Percentiles rank a stretch among this genome's conserved stretches.
Conservation (phyloP, 2,797 vertebrate species). For the Gorsachius magnificus region DNA sequence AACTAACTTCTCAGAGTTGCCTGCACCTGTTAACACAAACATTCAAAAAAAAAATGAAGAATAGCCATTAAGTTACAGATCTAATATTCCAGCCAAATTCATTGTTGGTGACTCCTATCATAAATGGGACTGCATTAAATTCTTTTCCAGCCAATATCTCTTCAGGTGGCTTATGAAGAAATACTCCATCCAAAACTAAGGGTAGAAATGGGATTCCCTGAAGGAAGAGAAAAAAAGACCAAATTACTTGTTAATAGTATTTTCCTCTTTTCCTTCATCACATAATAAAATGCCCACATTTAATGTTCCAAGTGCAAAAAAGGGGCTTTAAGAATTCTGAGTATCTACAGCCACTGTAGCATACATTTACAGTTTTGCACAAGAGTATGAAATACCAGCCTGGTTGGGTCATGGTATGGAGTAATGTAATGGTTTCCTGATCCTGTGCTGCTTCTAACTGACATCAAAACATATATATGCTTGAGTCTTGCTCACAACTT, state of each 20-base stretch:
- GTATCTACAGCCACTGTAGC: not conserved
- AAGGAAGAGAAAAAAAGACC: not conserved
- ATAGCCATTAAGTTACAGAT: conserved; percentile 50
- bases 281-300: not conserved
- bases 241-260: not conserved
- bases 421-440: not conserved
- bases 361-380: not conserved
- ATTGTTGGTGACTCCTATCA: conserved; percentile 69
- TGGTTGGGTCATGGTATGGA: not conserved
- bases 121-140: conserved; percentile 56
- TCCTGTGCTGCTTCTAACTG: not conserved
- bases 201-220: conserved; percentile 34
- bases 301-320: not conserved
- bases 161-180: conserved; percentile 62
- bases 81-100: conserved; percentile 71
- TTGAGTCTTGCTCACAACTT: not conserved
- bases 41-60: not conserved
- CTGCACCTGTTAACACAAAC: not conserved
- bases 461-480: not conserved
- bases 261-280: not conserved
- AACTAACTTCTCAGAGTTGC: not conserved
- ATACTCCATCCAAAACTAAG: conserved; percentile 57
- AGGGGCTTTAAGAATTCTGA: not conserved
- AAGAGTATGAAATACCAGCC: not conserved
- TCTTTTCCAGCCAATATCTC: conserved; percentile 54